These are phyloP conservation scores for Plumapathes pennacea DNA, from an alignment of 92 coral and sea anemone species.

Conservation along the genomic window DNA sequence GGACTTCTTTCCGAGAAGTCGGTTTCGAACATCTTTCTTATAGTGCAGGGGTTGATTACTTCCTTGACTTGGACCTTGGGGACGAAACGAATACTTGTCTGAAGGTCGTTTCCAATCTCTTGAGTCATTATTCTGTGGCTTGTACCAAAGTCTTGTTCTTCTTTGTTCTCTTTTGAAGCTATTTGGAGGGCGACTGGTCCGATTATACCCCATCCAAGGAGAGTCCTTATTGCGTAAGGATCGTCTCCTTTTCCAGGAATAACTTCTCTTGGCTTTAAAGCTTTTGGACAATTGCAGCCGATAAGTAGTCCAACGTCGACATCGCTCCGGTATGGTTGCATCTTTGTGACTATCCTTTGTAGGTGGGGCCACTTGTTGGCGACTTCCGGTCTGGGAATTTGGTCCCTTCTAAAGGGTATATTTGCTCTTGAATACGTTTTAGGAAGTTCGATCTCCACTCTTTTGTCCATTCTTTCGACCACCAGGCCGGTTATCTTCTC, in stretches of 20 bases:
- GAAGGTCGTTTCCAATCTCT: neutral
- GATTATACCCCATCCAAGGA: conserved; percentile 49
- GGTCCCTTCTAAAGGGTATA: conserved; percentile 56
- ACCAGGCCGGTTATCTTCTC: conserved; percentile 41
- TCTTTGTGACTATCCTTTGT: conserved; percentile 14
- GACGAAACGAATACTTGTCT: conserved; percentile 3
- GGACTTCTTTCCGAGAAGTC: conserved; percentile 42
- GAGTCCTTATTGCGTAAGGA: conserved; percentile 47
- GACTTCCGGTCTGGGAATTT: conserved; percentile 51
- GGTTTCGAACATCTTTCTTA: conserved; percentile 40
- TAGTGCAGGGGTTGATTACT: conserved; percentile 26
- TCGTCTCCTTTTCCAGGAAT: conserved; percentile 43
- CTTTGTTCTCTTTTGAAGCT: neutral
- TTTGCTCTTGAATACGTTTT: conserved; percentile 48
- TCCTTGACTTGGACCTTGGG: conserved; percentile 16
- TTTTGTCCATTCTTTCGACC: conserved; percentile 44
- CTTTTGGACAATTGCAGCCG: conserved; percentile 57
- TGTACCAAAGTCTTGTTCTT: neutral
- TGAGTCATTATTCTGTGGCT: conserved; percentile 7
- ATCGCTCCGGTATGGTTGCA: conserved; percentile 6
- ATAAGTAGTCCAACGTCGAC: conserved; percentile 44
- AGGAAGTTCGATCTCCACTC: conserved; percentile 46
- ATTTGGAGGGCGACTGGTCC: conserved; percentile 32
- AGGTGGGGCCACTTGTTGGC: conserved; percentile 54
- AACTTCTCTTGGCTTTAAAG: conserved; percentile 43